phyloP scores from a whole-genome alignment of 2,888 invertebrate genomes.

The Drosophila colorata region DNA sequence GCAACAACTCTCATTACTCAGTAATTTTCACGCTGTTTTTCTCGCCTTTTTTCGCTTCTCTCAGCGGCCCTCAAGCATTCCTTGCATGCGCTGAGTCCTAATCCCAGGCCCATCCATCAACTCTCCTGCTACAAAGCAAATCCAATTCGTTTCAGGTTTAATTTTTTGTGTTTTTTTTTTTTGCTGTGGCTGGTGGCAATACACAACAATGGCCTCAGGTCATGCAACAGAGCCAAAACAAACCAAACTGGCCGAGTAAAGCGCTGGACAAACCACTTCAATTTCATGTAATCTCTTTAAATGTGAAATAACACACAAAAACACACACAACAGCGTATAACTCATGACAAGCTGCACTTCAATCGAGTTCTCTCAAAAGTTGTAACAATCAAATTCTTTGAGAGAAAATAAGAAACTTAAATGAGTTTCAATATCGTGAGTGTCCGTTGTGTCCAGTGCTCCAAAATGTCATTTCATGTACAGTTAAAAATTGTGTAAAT shows the following conservation, averaged over 20 bases:
- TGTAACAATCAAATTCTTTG: conserved; percentile 49
- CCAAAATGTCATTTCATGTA: conserved; percentile 54
- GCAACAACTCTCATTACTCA: conserved; percentile 46
- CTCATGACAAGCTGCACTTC: conserved; percentile 57
- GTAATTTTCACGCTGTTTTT: conserved; percentile 56
- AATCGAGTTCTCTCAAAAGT: conserved; percentile 41
- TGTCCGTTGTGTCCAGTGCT: conserved; percentile 26
- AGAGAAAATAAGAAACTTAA: conserved; percentile 58
- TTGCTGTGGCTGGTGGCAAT: conserved; percentile 37
- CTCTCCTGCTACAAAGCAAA: conserved; percentile 61
- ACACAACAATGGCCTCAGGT: conserved; percentile 66
- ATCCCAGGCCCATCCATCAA: conserved; percentile 75
- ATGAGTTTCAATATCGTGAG: conserved; percentile 72
- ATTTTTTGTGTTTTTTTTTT: conserved; percentile 19
- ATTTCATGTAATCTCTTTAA: conserved; percentile 78
- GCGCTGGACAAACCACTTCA: conserved; percentile 64
- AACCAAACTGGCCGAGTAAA: conserved; percentile 34
- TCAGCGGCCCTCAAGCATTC: conserved; percentile 36
- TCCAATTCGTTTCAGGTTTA: conserved; percentile 72
- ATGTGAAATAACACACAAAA: conserved; percentile 66
- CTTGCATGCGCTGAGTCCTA: conserved; percentile 49
- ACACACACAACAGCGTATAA: conserved; percentile 28
- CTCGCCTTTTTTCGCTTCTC: conserved; percentile 5
- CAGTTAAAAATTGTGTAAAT: conserved; percentile 69
- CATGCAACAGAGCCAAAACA: conserved; percentile 51